These are phyloP conservation scores for Polymixis flavicincta DNA, from an alignment of 2,888 invertebrate genomes.

Conservation along the genomic window DNA sequence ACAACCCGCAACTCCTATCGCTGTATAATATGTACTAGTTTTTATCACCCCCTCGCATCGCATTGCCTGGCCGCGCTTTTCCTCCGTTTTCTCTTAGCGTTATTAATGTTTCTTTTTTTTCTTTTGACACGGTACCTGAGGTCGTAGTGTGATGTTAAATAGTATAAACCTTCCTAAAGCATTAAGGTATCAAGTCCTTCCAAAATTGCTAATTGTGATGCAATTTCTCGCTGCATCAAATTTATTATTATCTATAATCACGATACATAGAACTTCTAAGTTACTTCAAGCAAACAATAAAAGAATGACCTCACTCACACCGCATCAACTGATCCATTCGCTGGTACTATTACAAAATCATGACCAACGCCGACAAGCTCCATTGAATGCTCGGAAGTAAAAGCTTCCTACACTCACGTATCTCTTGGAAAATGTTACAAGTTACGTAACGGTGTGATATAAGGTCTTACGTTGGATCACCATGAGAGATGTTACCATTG, in stretches of 20 bases:
- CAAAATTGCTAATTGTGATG: too few species aligned
- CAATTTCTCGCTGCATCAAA: not conserved
- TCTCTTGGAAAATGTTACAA: conserved; percentile 59
- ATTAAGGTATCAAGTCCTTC: too few species aligned
- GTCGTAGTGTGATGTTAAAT: too few species aligned
- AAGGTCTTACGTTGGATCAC: conserved; percentile 56
- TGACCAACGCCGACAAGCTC: conserved; percentile 61
- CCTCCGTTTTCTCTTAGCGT: too few species aligned
- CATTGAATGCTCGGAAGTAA: conserved; percentile 72
- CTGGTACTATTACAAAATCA: conserved; percentile 60
- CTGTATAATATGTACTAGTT: too few species aligned
- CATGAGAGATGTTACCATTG: conserved; percentile 62
- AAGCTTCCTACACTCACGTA: conserved; percentile 65
- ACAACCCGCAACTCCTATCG: too few species aligned
- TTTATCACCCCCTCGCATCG: too few species aligned
- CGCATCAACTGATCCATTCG: conserved; percentile 41
- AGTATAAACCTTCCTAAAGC: too few species aligned
- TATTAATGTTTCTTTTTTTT: too few species aligned
- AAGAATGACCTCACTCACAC: conserved; percentile 56
- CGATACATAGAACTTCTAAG: conserved; percentile 2
- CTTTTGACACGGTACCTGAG: too few species aligned
- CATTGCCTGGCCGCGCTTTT: too few species aligned
- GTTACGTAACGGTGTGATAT: conserved; percentile 69
- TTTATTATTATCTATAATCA: not conserved
- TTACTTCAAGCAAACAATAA: conserved; percentile 16